Evolutionary conservation across 2,797 vertebrate genomes (phyloP).

Genomic region (Merluccius polli): DNA sequence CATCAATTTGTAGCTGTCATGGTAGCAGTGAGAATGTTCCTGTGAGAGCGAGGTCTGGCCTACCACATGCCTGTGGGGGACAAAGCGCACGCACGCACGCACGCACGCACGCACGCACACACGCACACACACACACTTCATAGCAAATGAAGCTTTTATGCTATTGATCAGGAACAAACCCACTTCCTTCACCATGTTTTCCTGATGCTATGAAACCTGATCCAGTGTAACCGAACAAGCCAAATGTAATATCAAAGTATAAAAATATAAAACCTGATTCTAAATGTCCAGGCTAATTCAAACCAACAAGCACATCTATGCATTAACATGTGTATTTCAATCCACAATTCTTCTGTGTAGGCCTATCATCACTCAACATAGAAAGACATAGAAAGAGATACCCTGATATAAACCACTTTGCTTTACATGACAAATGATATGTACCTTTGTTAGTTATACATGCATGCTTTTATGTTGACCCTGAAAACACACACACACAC

Average conservation of each 20-base stretch:
- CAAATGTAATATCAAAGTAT: background rate
- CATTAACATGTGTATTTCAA: background rate
- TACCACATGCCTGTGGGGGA: constrained; percentile 40
- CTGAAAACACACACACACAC: constrained; percentile 31
- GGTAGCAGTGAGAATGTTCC: constrained; percentile 27
- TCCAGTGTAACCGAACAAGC: background rate
- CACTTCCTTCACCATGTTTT: constrained; percentile 19
- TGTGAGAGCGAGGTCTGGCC: constrained; percentile 26
- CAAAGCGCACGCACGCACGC: background rate
- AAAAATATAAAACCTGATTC: background rate
- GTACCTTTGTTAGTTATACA: background rate
- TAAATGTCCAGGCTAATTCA: background rate
- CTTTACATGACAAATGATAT: background rate
- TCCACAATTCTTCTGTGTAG: background rate
- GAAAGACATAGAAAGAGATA: background rate
- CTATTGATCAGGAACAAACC: constrained; percentile 38
- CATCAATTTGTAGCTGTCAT: constrained; percentile 42
- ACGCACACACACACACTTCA: background rate
- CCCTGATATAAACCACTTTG: background rate
- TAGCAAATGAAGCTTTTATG: no score
- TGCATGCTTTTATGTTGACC: constrained; percentile 22
- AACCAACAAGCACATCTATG: background rate
- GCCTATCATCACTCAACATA: background rate
- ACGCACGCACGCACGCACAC: background rate
- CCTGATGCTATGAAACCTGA: constrained; percentile 6